Evolutionary conservation across 2,113 vertebrate species (phyloP).

Genomic region (Antigone vipio): DNA sequence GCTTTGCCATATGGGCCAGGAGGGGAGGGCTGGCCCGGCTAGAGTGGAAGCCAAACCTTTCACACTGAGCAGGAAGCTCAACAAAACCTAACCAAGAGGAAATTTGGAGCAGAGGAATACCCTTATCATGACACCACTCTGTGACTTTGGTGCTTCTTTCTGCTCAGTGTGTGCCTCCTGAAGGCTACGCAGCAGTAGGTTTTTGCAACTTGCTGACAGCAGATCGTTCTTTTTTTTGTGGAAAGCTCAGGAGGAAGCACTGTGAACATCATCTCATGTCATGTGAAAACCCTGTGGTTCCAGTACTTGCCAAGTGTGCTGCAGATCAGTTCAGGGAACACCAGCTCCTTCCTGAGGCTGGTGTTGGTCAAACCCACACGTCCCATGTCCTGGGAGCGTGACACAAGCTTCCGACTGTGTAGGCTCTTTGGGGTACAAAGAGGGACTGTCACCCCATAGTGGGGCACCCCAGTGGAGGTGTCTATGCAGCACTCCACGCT

Average conservation of each 20-base stretch:
- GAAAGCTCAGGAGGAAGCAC: neutral
- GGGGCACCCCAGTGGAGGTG: neutral
- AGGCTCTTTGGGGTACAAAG: neutral
- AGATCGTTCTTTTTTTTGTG: neutral
- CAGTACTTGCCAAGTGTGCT: neutral
- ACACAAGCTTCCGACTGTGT: neutral
- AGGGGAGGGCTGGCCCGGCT: neutral
- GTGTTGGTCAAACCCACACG: neutral
- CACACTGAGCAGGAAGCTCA: neutral
- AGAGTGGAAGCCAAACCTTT: neutral
- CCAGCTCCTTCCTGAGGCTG: neutral
- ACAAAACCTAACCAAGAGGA: neutral
- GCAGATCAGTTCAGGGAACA: neutral
- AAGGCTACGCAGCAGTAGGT: neutral
- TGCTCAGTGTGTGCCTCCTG: neutral
- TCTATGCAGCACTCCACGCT: neutral
- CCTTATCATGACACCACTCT: neutral
- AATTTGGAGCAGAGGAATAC: neutral
- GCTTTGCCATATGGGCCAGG: neutral
- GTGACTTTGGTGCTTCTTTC: neutral
- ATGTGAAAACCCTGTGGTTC: neutral
- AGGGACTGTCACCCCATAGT: neutral
- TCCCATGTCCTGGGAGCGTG: fast-evolving
- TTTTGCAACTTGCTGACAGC: neutral
- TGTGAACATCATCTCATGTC: neutral